Evolutionary conservation across 2,113 vertebrate species (phyloP), one percentile per base, ranked within the genome.

Genomic region (Chaetodon auriga): DNA sequence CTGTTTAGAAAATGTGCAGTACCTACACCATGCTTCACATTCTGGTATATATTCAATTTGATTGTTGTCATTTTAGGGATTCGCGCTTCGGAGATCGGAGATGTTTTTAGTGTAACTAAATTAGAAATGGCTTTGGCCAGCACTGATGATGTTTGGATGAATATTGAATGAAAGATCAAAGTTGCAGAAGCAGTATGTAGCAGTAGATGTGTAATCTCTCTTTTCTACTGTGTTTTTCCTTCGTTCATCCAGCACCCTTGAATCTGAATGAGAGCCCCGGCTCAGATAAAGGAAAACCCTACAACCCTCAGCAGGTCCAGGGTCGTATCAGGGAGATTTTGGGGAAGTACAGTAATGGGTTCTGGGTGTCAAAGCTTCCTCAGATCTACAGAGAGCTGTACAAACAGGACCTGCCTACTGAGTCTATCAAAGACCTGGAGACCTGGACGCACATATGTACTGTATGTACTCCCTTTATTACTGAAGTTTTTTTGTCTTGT

Each of bases 321-420:
- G 94, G 90, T 45, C 96, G 93, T 83, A 93, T 98, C 89, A 95
- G 92, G 85, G 97, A 97, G 77, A 95, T 98, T 78, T 83, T 98
- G 78, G 93, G 73, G 61, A 97, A 96, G 89, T 96, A 97, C 92
- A 96, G 91, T 82, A 96, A 96, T 87, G 97, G 97, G 18, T 95
- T 98, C 92, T 97, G 96, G 96, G 94, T 97, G 53, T 97, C 97
- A 1, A 97, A 97, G 87, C 92, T 97, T 87, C 97, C 97, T 60
- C 96, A 96, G 75, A 94, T 97, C 82, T 98, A 98, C 94, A 96
- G 88, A 92, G 96, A 97, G 76, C 94, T 96, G 23, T 98, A 97
- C 87, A 95, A 96, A 85, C 96, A 97, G 91, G 96, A 98, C 43
- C 92, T 97, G 45, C 96, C 96, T 62, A 92, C 91, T 43, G 95